These are phyloP conservation scores for Embiotoca jacksoni DNA, from an alignment of 2,113 vertebrate genomes.

Conservation along the genomic window DNA sequence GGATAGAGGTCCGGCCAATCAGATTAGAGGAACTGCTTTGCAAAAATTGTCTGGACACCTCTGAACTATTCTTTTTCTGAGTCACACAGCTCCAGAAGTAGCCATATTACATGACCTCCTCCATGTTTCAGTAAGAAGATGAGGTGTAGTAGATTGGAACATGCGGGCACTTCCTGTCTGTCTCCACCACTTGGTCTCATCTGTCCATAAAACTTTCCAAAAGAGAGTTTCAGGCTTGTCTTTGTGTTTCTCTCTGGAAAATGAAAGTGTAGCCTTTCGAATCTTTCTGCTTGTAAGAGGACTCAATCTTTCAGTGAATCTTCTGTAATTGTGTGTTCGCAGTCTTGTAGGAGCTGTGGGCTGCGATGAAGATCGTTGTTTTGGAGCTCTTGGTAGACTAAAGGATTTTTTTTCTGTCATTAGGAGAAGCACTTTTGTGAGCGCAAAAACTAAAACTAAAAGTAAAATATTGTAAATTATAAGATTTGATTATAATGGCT, in stretches of 20 bases:
- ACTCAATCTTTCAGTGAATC: too few relatives aligned
- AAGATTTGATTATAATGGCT: too few relatives aligned
- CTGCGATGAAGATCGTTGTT: too few relatives aligned
- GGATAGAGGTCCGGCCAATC: neutral
- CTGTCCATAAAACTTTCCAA: neutral
- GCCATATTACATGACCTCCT: neutral
- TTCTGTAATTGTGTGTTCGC: too few relatives aligned
- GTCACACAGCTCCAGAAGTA: neutral
- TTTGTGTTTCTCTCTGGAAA: neutral
- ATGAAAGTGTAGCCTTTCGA: neutral
- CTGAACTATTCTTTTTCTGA: neutral
- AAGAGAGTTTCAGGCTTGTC: neutral
- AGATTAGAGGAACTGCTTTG: neutral
- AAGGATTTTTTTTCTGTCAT: too few relatives aligned
- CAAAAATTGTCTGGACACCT: neutral
- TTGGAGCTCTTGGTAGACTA: too few relatives aligned
- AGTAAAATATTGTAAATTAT: too few relatives aligned
- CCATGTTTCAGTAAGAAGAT: neutral
- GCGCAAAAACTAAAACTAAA: too few relatives aligned
- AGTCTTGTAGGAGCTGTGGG: too few relatives aligned
- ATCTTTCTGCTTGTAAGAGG: too few relatives aligned
- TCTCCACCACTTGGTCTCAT: neutral
- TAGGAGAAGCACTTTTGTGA: too few relatives aligned
- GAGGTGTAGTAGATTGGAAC: neutral
- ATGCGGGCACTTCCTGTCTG: neutral